phyloP scores from a whole-genome alignment of 2,797 vertebrate genomes.

The Nyctalus aviator region DNA sequence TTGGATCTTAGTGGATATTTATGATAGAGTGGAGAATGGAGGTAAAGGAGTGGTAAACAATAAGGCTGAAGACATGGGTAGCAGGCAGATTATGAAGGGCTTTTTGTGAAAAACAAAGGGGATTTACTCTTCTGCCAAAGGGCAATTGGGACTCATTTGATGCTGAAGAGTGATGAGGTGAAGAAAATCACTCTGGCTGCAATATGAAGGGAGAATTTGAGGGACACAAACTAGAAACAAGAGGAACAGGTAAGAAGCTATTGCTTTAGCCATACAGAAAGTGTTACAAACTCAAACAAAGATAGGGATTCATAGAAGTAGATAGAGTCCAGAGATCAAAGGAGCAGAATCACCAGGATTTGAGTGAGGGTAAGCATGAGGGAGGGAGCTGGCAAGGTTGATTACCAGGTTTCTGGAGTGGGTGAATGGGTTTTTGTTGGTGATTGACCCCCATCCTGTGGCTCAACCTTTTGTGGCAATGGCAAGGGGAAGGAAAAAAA shows the following conservation, averaged over 20 bases:
- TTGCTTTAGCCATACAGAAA: conserved; percentile 6
- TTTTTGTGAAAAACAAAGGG: background rate
- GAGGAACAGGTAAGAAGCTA: background rate
- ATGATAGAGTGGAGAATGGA: conserved; percentile 5
- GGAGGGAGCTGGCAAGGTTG: background rate
- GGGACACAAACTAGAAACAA: background rate
- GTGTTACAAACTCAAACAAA: conserved; percentile 16
- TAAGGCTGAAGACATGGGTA: background rate
- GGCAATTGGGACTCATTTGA: background rate
- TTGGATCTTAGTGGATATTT: background rate
- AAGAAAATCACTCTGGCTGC: background rate
- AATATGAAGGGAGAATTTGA: background rate
- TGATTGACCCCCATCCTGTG: background rate
- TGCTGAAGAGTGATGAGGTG: background rate
- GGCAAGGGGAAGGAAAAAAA: background rate
- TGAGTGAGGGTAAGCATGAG: background rate
- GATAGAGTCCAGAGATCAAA: background rate
- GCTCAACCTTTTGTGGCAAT: background rate
- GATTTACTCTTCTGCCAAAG: background rate
- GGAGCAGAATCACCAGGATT: background rate
- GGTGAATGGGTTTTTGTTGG: background rate
- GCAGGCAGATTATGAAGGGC: background rate
- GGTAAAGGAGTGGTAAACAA: background rate
- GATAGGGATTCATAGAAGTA: background rate
- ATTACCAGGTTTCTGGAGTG: background rate